Evolutionary conservation across 2,797 vertebrate species (phyloP), one percentile per base, ranked within the genome.

Genomic region (Rhyacichthys aspro): DNA sequence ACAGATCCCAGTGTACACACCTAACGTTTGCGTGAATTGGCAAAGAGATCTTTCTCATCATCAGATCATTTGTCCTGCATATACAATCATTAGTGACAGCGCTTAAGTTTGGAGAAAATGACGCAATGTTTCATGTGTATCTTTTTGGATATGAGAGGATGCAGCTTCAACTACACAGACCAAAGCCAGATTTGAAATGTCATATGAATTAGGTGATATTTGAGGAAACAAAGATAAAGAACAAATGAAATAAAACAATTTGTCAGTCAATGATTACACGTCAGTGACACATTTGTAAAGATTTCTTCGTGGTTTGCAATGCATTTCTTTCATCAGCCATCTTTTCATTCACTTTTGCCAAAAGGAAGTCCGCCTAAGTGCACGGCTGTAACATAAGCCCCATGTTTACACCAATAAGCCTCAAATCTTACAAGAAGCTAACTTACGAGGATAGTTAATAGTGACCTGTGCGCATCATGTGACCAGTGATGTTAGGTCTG

Each of bases 11-110:
- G 77, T 67, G 76, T 83, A 85, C 89, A 91, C 89, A 89, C 89
- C 85, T 86, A 83, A 70, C 33, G 69, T 83, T 88, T 90, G 89
- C 87, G 33, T 90, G 81, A 84, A 76, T 90, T 92, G 90, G 90
- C 91, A 91, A 70, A 72, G 65, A 84, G 76, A 79, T 68, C 71
- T 66, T 72, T 79, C 78, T 79, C 74, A 86, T 88, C 86, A 86
- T 90, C 84, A 77, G 79, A 87, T 89, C 78, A 73, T 88, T 88
- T 84, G 79, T 86, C 84, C 73, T 74, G 79, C 78, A 66, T 74
- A 78, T 77, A 77, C 78, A 76, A 64, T 72, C 74, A 89, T 83
- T 83, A 85, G 70, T 55, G 60, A 63, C 82, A 79, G 53, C 23
- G 49, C 52, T 43, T 65, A 65, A 59, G 46, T 74, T 67, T 61